Evolutionary conservation across 2,797 vertebrate species (phyloP).

Genomic region (Eleutherodactylus coqui): DNA sequence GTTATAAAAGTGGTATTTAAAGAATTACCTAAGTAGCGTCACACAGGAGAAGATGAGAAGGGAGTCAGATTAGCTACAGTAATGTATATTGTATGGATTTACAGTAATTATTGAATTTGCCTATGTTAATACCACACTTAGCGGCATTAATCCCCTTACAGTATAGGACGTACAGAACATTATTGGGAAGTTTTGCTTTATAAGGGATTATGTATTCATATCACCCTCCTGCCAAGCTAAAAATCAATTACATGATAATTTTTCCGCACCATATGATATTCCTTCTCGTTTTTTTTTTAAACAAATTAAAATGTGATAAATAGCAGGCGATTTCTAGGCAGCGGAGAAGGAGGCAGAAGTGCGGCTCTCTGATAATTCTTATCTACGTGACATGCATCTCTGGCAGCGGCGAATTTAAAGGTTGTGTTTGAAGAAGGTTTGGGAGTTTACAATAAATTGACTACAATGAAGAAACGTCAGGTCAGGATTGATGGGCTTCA

Average conservation of each 20-base stretch:
- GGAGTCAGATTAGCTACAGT: neutral
- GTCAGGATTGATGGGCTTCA: neutral
- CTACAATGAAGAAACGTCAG: slow-evolving; percentile 7
- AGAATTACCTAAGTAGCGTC: neutral
- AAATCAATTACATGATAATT: slow-evolving; percentile 53
- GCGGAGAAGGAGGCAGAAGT: slow-evolving; percentile 26
- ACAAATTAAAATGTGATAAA: slow-evolving; percentile 48
- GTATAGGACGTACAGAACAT: neutral
- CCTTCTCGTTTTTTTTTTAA: slow-evolving; percentile 16
- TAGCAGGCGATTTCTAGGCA: neutral
- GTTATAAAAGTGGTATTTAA: neutral
- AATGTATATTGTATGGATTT: neutral
- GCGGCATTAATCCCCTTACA: neutral
- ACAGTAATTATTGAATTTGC: neutral
- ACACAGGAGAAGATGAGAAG: neutral
- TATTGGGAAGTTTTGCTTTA: slow-evolving; percentile 24
- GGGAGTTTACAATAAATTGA: slow-evolving; percentile 8
- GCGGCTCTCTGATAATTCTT: slow-evolving; percentile 36
- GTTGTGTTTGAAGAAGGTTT: slow-evolving; percentile 10
- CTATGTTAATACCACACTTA: neutral
- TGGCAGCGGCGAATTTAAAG: neutral
- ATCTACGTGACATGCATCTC: slow-evolving; percentile 27
- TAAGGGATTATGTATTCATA: slow-evolving; percentile 47
- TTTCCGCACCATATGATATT: neutral
- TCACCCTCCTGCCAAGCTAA: slow-evolving; percentile 30